phyloP scores from a whole-genome alignment of 2,888 invertebrate genomes.

The Tachina grossa region DNA sequence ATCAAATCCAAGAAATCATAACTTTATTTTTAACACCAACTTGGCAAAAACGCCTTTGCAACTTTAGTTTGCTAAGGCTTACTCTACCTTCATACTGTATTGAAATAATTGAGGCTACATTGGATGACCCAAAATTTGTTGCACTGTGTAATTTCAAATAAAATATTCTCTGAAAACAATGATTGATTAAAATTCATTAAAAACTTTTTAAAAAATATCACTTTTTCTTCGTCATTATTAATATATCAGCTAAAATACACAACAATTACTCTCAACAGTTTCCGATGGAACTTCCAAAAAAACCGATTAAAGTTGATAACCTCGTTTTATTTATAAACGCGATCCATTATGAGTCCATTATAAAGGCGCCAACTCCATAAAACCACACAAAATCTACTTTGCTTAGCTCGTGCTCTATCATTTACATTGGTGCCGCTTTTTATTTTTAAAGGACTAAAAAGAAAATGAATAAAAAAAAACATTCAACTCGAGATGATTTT shows the following conservation, averaged over 20 bases:
- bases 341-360: constrained; percentile 35
- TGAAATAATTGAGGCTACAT: too few relatives aligned
- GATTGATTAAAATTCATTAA: neutral
- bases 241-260: constrained; percentile 12
- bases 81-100: too few relatives aligned
- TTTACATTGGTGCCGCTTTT: constrained; percentile 58
- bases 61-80: too few relatives aligned
- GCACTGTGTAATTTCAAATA: too few relatives aligned
- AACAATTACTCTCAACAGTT: neutral
- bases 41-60: too few relatives aligned
- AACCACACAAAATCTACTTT: constrained; percentile 47
- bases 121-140: too few relatives aligned
- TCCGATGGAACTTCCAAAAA: constrained; percentile 34
- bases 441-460: neutral
- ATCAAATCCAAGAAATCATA: too few relatives aligned
- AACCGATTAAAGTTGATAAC: constrained; percentile 46
- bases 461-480: neutral
- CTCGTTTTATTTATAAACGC: constrained; percentile 40
- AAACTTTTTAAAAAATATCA: neutral
- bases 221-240: neutral
- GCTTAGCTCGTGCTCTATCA: constrained; percentile 67
- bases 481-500: constrained; percentile 7
- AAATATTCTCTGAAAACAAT: too few relatives aligned
- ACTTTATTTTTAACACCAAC: too few relatives aligned
- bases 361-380: constrained; percentile 56